These are phyloP conservation scores for Cepphus grylle DNA, from an alignment of 2,113 vertebrate species.

Conservation along the genomic window DNA sequence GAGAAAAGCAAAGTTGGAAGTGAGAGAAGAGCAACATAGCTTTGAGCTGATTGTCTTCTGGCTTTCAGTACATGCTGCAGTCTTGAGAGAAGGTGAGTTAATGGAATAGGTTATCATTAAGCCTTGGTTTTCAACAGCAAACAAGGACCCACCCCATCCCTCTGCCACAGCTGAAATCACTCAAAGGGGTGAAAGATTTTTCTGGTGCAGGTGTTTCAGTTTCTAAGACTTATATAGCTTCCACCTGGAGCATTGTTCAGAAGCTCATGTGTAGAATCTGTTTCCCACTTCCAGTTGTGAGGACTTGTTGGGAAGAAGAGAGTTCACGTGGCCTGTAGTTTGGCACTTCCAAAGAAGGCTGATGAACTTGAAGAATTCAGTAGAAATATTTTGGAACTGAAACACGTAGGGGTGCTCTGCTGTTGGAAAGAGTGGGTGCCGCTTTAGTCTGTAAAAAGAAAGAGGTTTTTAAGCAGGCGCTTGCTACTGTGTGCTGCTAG, in stretches of 20 bases:
- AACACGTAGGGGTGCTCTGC: not conserved
- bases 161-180: not conserved
- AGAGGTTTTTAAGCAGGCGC: not conserved
- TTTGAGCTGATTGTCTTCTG: not conserved
- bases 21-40: not conserved
- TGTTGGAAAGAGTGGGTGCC: not conserved
- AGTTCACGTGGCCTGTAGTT: not conserved
- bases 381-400: not conserved
- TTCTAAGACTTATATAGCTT: not conserved
- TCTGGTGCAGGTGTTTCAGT: not conserved
- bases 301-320: not conserved
- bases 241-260: not conserved
- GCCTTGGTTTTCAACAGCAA: not conserved
- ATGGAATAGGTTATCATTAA: not conserved
- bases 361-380: not conserved
- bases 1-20: not conserved
- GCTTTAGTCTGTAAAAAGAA: not conserved
- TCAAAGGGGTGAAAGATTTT: not conserved
- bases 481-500: not conserved
- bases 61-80: not conserved
- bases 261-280: fast-evolving
- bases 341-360: not conserved
- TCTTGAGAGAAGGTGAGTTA: not conserved
- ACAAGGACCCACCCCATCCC: not conserved
- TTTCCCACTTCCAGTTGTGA: fast-evolving